Conservation (phyloP, 2,797 vertebrate species). For the Dendrocincla fuliginosa region DNA sequence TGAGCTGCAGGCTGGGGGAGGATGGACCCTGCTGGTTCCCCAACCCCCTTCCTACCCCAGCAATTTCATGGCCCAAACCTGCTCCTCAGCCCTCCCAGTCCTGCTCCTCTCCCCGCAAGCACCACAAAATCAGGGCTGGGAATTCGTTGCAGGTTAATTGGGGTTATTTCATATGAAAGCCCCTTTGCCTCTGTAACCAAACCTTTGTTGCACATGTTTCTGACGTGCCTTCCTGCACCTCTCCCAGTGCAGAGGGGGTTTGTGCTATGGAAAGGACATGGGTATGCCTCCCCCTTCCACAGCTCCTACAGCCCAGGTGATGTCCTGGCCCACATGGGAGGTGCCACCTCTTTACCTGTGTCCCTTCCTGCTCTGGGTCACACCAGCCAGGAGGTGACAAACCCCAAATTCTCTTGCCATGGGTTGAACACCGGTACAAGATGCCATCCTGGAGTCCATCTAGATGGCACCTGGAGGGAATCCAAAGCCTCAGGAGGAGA, state of each 20-base stretch:
- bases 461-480: neutral
- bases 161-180: conserved; percentile 20
- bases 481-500: neutral
- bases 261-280: neutral
- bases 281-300: neutral
- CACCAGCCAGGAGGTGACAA: neutral
- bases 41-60: neutral
- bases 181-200: neutral
- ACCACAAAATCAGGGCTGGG: neutral
- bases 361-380: neutral
- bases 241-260: fast-evolving
- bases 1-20: neutral
- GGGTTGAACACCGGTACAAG: fast-evolving
- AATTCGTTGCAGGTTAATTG: conserved; percentile 34
- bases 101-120: neutral
- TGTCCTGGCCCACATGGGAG: fast-evolving
- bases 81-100: neutral
- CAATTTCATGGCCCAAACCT: neutral
- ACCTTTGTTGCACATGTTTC: neutral
- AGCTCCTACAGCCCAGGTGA: neutral
- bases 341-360: neutral
- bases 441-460: neutral
- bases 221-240: fast-evolving
- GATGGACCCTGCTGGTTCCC: neutral
- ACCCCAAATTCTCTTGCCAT: neutral